Base-by-base conservation (phyloP, 2,113 vertebrate species). In the Ctenodactylus gundi region DNA sequence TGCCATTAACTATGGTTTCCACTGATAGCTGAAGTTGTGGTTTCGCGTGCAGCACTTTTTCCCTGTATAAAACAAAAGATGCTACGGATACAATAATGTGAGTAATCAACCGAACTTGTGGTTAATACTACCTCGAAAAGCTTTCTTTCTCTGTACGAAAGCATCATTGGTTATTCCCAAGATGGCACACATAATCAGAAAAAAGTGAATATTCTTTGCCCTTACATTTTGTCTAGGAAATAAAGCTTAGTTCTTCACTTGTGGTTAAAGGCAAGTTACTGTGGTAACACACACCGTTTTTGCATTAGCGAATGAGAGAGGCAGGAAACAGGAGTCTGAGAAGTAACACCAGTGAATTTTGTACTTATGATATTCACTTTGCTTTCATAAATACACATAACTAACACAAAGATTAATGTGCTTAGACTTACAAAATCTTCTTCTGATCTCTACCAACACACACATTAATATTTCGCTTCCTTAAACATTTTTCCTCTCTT, bases 1-100 rank as follows among this genome's bases (percentile, higher is more conserved):
- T 95, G 93, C 97, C 94, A 88, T 94, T 96, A 95, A 85, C 85
- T 97, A 95, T 94, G 96, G 95, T 98, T 98, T 98, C 98, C 98
- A 98, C 97, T 89, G 62, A 97, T 85, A 97, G 85, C 73, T 20
- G 87, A 64, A 15, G 21, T 25, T 97, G 97, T 81, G 97, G 97
- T 98, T 98, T 98, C 91, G 91, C 70, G 97, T 97, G 97, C 85
- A 96, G 97, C 76, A 41, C 0, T 0, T 82, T 0, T 81, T 98
- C 97, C 98, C 97, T 98, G 60, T 51, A 44, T 72, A 65, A 64
- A 0, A 77, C 93, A 95, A 92, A 95, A 96, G 94, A 91, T 67
- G 78, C 85, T 91, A 72, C 62, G 58, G 68, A 51, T 92, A 88
- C 73, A 97, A 80, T 96, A 91, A 94, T 96, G 80, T 98, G 97